Base-by-base conservation (phyloP, 2,888 invertebrate genomes). In the Lymantria monacha region DNA sequence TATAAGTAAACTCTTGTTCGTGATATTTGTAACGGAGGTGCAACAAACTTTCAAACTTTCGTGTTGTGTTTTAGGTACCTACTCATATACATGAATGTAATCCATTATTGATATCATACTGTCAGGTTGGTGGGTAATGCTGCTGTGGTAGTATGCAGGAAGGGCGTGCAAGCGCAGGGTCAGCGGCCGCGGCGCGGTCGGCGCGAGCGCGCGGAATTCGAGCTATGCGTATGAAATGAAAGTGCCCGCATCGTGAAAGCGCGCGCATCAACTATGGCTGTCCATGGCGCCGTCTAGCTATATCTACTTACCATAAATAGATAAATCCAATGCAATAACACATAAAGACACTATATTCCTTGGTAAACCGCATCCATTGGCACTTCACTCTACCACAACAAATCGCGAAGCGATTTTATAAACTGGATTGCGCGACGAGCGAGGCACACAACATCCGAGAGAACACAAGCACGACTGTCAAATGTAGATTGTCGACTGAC, bases 221-320 rank as follows among this genome's bases (percentile, higher is more conserved):
- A 88, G 82, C 85, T 89, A 91, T 91, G 90, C 87, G 88, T 89
- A 88, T 89, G 87, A 90, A 90, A 89, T 89, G 91, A 90, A 91
- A 91, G 90, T 89, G 88, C 87, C 86, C 84, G 85, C 82, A 85
- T 83, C 88, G 90, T 83, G 90, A 90, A 90, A 90, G 91, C 91
- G 89, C 89, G 88, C 90, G 87, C 87, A 83, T 85, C 85, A 76
- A 83, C 76, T 69, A 74, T 68, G 67, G 76, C 69, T 71, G 71
- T 76, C 76, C 78, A 73, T 63, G 74, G 70, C 66, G 77, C 70
- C 72, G 71, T 70, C 66, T 68, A 58, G 57, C 60, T 66, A 57
- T 76, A 76, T 63, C 49, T 60, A 87, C 90, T 90, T 80, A 91
- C 90, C 90, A 89, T 90, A 76, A 88, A 87, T 79, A 82, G 81